phyloP scores from a whole-genome alignment of 2,888 invertebrate genomes.

The Pachymerium ferrugineum region DNA sequence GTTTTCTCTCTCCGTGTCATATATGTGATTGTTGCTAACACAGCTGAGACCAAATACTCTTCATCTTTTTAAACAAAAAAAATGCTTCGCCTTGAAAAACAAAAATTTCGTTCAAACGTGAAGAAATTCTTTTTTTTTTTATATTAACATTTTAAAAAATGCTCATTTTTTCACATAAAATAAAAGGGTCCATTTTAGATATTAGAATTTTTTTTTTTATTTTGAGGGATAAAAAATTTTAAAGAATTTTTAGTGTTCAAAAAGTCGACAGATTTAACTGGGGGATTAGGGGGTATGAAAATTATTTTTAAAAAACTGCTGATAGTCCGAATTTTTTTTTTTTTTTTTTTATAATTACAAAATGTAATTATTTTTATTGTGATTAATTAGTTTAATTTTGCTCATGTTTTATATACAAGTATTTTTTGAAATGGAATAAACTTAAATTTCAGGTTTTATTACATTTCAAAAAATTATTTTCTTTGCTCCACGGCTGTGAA shows the following conservation, averaged over 20 bases:
- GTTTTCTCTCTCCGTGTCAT: conserved; percentile 20
- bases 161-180: conserved; percentile 3
- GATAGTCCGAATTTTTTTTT: conserved; percentile 19
- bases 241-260: neutral
- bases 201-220: conserved; percentile 16
- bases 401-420: neutral
- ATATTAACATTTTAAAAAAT: neutral
- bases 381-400: too few species aligned
- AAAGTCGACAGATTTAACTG: neutral
- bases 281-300: neutral
- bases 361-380: too few species aligned
- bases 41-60: conserved; percentile 13
- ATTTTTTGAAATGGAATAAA: neutral
- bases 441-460: neutral
- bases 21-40: conserved; percentile 24
- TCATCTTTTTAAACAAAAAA: neutral
- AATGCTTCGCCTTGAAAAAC: conserved; percentile 7
- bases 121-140: too few species aligned
- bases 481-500: conserved; percentile 1
- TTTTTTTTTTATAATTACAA: neutral
- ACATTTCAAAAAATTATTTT: neutral
- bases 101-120: too few species aligned
- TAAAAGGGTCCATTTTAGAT: conserved; percentile 23
- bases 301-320: conserved; percentile 27
- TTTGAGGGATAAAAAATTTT: neutral